Evolutionary conservation across 1,140 invertebrate genomes (phyloP), one percentile per base, ranked within the genome.

Genomic region (Ephestia elutella): DNA sequence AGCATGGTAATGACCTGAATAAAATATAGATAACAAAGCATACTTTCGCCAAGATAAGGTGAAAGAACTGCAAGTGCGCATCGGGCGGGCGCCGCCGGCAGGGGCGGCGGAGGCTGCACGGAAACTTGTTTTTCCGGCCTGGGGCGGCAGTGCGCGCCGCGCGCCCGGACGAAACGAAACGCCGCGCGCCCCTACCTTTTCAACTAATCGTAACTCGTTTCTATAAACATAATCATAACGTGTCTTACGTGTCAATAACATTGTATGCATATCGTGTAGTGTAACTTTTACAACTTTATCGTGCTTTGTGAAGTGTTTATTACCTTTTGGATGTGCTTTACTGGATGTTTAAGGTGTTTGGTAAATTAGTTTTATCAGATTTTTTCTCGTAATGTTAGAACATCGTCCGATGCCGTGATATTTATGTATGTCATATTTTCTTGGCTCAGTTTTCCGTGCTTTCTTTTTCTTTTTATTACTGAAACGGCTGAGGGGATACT

Each of bases 91-190:
- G 56, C 30, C 32, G 66, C 56, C 68, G 65, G 69, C 56, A 70
- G 65, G 69, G 69, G 68, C 73, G 73, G 69, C 38, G 38, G 84
- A 85, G 80, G 78, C 84, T 82, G 84, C 66, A 73, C 55, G 63
- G 65, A 63, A 72, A 71, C 63, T 70, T 78, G 66, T 70, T 76
- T 75, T 74, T 62, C 70, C 71, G 56, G 48, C 68, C 57, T n/a
- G 60, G 68, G 69, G 74, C 81, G 80, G 71, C 80, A 86, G 83
- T 87, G 73, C 78, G 83, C 81, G 73, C 66, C 66, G 75, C 72
- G 82, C 82, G 76, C 76, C 70, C 78, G 61, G 10, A 30, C 65
- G 11, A 20, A 38, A 48, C 49, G 54, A 20, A 66, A 68, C 62
- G 54, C 62, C 66, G 66, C 70, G 68, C 66, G 61, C 61, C 58